phyloP scores from a whole-genome alignment of 2,113 vertebrate genomes.

The Tinamus guttatus region DNA sequence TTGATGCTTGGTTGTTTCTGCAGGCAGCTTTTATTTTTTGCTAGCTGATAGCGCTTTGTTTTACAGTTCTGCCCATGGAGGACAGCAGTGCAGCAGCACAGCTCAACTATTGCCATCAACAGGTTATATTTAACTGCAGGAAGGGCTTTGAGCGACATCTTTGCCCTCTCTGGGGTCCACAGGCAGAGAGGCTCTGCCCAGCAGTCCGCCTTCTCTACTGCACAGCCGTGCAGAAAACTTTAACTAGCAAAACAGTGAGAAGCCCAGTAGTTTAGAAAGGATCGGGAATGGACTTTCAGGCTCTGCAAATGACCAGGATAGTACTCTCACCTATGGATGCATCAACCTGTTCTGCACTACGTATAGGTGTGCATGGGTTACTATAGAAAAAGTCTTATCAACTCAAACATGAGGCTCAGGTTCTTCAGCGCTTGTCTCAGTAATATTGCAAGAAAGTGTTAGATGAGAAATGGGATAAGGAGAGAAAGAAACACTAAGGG shows the following conservation, averaged over 20 bases:
- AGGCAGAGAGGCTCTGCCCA: not conserved
- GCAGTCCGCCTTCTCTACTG: not conserved
- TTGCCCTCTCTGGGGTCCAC: not conserved
- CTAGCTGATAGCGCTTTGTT: slow-evolving; percentile 3
- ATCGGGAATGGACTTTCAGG: not conserved
- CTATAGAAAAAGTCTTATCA: not conserved
- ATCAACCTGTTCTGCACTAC: not conserved
- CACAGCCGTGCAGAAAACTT: not conserved
- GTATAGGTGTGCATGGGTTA: fast-evolving
- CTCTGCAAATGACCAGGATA: not conserved
- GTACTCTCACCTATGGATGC: not conserved
- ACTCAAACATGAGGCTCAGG: not conserved
- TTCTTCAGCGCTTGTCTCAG: not conserved
- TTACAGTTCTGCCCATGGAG: not conserved
- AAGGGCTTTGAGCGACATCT: not conserved
- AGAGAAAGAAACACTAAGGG: not conserved
- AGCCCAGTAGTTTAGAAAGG: not conserved
- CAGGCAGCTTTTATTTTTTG: slow-evolving; percentile 33
- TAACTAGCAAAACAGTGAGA: not conserved
- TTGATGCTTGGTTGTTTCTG: slow-evolving; percentile 42
- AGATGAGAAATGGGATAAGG: not conserved
- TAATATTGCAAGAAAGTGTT: not conserved
- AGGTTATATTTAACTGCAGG: not conserved
- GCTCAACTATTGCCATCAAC: not conserved
- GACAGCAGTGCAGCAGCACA: not conserved